These are phyloP conservation scores for Spinus olivaceus DNA, from an alignment of 2,797 vertebrate species.

Conservation along the genomic window DNA sequence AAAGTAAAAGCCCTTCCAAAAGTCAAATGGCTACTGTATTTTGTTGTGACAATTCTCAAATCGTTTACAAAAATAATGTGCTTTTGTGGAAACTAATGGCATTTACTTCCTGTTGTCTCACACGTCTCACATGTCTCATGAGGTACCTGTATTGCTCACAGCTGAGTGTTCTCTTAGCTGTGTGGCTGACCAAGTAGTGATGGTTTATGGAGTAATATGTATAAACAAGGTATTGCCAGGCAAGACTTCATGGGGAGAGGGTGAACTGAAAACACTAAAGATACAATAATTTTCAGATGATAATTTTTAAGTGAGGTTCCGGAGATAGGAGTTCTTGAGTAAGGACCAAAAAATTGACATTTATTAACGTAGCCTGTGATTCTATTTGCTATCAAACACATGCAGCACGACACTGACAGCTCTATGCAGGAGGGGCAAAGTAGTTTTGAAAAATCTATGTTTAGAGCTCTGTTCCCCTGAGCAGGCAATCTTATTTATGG, in stretches of 20 bases:
- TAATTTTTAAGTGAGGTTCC: not conserved
- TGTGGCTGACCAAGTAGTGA: not conserved
- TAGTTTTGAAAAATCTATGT: not conserved
- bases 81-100: not conserved
- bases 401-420: not conserved
- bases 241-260: not conserved
- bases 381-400: not conserved
- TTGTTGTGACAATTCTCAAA: not conserved
- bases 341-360: not conserved
- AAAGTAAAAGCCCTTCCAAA: not conserved
- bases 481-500: not conserved
- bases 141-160: not conserved
- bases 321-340: not conserved
- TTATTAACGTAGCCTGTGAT: not conserved
- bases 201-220: not conserved
- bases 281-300: not conserved
- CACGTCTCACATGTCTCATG: not conserved
- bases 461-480: not conserved
- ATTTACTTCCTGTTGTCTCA: not conserved
- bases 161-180: not conserved
- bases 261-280: not conserved
- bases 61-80: accelerated
- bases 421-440: not conserved
- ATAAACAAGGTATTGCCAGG: not conserved
- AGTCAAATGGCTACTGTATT: not conserved